Conservation (phyloP, 1,140 invertebrate genomes). For the Lordiphosa mommai region DNA sequence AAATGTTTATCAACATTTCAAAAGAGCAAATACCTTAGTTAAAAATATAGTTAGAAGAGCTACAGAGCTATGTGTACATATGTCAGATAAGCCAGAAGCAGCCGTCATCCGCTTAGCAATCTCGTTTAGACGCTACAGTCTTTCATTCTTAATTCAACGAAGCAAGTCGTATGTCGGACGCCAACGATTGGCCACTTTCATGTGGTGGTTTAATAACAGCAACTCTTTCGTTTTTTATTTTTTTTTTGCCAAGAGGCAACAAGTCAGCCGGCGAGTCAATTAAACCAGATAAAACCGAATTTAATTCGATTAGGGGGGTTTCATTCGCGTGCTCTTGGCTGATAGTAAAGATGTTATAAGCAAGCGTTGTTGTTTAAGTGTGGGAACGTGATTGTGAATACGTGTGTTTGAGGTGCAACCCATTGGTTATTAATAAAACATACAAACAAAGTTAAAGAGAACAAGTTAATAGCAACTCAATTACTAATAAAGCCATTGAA, state of each 20-base stretch:
- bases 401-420: slow-evolving; percentile 14
- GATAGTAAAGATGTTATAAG: slow-evolving; percentile 58
- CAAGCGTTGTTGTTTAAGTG: slow-evolving; percentile 17
- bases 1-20: too few species aligned
- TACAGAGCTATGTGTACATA: neutral
- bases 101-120: neutral
- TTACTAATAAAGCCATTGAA: too few species aligned
- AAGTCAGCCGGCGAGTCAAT: slow-evolving; percentile 24
- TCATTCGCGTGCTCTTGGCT: slow-evolving; percentile 48
- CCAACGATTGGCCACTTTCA: slow-evolving; percentile 2
- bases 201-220: slow-evolving; percentile 22
- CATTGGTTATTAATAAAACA: slow-evolving; percentile 52
- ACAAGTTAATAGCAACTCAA: slow-evolving; percentile 27
- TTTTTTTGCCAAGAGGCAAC: slow-evolving; percentile 3
- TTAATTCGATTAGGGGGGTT: slow-evolving; percentile 76
- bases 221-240: slow-evolving; percentile 17
- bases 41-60: too few species aligned
- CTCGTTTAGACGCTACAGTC: slow-evolving; percentile 2
- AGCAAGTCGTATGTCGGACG: neutral
- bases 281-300: slow-evolving; percentile 79
- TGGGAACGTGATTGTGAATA: slow-evolving; percentile 24
- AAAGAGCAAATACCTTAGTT: too few species aligned
- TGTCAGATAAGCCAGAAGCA: neutral
- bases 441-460: slow-evolving; percentile 48
- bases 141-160: slow-evolving; percentile 7